These are phyloP conservation scores for Synergus laeviventris DNA, from an alignment of 2,888 invertebrate species.

Conservation along the genomic window DNA sequence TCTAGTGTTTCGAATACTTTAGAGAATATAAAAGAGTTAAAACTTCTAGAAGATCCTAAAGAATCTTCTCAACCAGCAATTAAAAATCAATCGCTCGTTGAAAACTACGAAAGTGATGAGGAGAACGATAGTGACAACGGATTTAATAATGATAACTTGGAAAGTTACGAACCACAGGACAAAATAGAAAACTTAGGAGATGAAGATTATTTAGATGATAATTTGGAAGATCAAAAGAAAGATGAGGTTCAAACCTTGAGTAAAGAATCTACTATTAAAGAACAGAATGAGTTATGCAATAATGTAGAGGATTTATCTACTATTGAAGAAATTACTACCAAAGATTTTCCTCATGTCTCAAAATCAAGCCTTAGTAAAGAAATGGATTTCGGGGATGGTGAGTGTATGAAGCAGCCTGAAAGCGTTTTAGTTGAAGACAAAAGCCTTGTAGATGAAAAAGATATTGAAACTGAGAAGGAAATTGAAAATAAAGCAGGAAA, in stretches of 20 bases:
- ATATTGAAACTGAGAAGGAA: neutral
- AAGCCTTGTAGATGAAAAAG: neutral
- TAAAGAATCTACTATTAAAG: neutral
- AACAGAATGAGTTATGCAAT: neutral
- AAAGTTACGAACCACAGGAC: neutral
- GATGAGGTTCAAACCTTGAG: neutral
- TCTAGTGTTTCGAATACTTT: neutral
- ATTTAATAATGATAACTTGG: slow-evolving; percentile 41
- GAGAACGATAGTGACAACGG: slow-evolving; percentile 60
- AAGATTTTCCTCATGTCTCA: slow-evolving; percentile 18
- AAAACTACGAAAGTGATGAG: slow-evolving; percentile 64
- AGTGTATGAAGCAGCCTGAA: neutral
- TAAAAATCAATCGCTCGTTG: slow-evolving; percentile 57
- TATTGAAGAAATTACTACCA: slow-evolving; percentile 30
- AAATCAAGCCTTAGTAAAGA: slow-evolving; percentile 1
- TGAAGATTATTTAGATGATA: neutral
- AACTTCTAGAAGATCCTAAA: slow-evolving; percentile 23
- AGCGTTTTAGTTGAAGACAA: neutral
- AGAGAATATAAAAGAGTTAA: slow-evolving; percentile 23
- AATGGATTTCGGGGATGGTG: neutral
- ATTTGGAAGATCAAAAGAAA: neutral
- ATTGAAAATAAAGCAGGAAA: neutral
- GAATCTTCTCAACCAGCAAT: slow-evolving; percentile 31
- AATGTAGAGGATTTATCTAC: neutral
- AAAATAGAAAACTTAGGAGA: neutral